Evolutionary conservation across 2,113 vertebrate species (phyloP).

Genomic region (Clarias gariepinus): DNA sequence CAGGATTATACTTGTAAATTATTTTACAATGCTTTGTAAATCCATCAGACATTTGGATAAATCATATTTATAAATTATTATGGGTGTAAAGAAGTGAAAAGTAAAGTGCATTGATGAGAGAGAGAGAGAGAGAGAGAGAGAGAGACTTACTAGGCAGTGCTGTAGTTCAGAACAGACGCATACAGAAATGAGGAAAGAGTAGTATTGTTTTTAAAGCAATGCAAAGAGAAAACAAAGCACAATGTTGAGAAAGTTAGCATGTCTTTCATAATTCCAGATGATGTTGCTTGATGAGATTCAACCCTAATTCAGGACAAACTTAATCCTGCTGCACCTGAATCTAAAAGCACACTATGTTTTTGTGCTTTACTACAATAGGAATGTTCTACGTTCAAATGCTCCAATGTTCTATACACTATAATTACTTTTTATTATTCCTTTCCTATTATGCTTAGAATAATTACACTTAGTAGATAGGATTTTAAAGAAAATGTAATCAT

Average conservation of each 20-base stretch:
- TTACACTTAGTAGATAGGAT: background rate
- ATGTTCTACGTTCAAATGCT: background rate
- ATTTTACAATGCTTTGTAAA: background rate
- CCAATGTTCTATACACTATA: no score
- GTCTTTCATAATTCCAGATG: background rate
- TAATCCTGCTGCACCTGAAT: background rate
- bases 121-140: background rate
- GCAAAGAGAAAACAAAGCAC: background rate
- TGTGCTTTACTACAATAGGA: background rate
- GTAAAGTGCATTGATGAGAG: background rate
- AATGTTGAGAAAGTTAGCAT: background rate
- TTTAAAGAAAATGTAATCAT: background rate
- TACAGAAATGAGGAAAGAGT: conserved; percentile 29
- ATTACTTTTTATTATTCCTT: background rate
- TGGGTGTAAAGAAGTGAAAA: background rate
- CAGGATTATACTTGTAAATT: no score
- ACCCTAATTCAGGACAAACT: background rate
- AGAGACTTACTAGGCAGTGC: conserved; percentile 72
- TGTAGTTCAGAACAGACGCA: conserved; percentile 55
- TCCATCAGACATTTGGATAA: background rate
- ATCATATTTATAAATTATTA: background rate
- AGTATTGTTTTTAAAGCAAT: conserved; percentile 9
- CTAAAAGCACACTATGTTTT: background rate
- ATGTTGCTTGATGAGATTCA: background rate
- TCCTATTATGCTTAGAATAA: background rate